These are phyloP conservation scores for Rousettus leschenaultii DNA, from an alignment of 2,113 vertebrate genomes.

Conservation along the genomic window DNA sequence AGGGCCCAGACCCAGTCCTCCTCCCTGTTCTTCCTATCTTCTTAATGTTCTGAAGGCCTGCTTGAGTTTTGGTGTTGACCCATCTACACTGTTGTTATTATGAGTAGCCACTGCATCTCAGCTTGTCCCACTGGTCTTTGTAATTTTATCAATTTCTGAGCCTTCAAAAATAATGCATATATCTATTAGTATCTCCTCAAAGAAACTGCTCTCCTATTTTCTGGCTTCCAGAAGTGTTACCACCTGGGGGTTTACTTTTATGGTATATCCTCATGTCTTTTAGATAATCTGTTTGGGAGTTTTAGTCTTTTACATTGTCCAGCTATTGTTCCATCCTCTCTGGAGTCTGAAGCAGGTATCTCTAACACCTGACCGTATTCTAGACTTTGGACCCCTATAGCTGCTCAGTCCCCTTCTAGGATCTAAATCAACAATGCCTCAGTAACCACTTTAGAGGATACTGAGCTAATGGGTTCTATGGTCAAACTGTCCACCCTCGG, in stretches of 20 bases:
- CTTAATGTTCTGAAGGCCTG: background rate
- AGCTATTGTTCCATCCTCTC: background rate
- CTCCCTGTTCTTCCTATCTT: background rate
- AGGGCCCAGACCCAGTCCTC: background rate
- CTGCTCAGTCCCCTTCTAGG: background rate
- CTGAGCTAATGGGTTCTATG: no score
- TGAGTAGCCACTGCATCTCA: background rate
- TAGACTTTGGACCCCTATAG: background rate
- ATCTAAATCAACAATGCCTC: background rate
- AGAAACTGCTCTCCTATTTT: background rate
- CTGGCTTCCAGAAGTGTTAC: background rate
- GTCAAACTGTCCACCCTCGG: background rate
- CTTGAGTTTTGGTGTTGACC: background rate
- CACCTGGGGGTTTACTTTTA: background rate
- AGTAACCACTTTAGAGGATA: background rate
- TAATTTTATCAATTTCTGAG: background rate
- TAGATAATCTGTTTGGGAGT: background rate
- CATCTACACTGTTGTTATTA: background rate
- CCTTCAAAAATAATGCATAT: background rate
- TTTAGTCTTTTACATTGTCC: background rate
- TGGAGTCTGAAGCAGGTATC: background rate
- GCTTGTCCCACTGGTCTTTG: background rate
- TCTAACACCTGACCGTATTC: background rate
- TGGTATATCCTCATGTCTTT: background rate
- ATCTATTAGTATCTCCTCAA: background rate